Conservation (phyloP, 2,797 vertebrate species). For the Diplodus sargus region DNA sequence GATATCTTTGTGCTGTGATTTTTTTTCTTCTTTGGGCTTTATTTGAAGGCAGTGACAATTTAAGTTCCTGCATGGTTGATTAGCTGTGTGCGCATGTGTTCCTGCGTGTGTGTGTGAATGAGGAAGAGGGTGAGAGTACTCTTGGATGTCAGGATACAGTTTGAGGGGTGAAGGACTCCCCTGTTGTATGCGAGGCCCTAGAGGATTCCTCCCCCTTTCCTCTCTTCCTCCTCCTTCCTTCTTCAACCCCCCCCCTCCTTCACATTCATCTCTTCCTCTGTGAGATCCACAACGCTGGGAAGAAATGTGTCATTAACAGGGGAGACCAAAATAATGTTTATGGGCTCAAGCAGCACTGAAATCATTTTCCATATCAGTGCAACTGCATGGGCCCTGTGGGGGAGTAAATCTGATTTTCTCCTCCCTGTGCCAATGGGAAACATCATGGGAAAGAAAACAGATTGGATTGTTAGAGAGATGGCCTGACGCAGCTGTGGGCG, state of each 20-base stretch:
- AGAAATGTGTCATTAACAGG: slow-evolving; percentile 85
- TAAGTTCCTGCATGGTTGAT: slow-evolving; percentile 62
- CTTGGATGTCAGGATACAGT: slow-evolving; percentile 75
- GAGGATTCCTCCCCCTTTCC: slow-evolving; percentile 76
- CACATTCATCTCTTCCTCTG: slow-evolving; percentile 76
- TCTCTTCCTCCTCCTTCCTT: slow-evolving; percentile 49
- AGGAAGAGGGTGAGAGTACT: slow-evolving; percentile 63
- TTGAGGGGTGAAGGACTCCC: slow-evolving; percentile 80
- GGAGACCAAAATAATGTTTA: slow-evolving; percentile 87
- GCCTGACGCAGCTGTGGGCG: slow-evolving; percentile 85
- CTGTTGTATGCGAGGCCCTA: slow-evolving; percentile 64
- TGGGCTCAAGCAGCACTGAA: slow-evolving; percentile 84
- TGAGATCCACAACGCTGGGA: slow-evolving; percentile 83
- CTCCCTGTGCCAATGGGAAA: slow-evolving; percentile 84
- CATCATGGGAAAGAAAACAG: slow-evolving; percentile 88
- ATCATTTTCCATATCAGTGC: slow-evolving; percentile 87
- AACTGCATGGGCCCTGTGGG: slow-evolving; percentile 85
- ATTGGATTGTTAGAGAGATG: slow-evolving; percentile 84
- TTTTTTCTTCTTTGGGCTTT: slow-evolving; percentile 35
- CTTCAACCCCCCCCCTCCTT: slow-evolving; percentile 37
- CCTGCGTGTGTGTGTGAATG: slow-evolving; percentile 23
- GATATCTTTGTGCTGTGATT: slow-evolving; percentile 56
- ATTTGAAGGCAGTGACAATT: slow-evolving; percentile 59
- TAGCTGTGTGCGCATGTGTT: slow-evolving; percentile 46
- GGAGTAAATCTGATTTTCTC: slow-evolving; percentile 86